Base-by-base conservation (phyloP, 2,888 invertebrate genomes). In the Thymelicus sylvestris region DNA sequence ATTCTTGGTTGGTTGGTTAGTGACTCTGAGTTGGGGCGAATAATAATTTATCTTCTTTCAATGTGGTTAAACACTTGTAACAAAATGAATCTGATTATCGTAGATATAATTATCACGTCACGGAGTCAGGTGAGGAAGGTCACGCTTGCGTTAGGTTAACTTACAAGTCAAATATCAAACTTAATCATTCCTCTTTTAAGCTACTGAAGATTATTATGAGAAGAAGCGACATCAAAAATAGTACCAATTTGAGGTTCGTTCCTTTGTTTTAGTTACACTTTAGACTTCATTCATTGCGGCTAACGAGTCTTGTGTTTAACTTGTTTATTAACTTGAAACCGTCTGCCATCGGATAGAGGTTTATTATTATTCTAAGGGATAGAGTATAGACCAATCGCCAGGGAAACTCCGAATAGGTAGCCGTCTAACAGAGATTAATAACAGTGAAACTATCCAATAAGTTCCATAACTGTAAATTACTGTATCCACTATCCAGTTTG, bases 381-480 rank as follows among this genome's bases (percentile, higher is more conserved):
- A 19, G 19, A 19, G 19, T 19, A 62, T 61, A 19, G n/a, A 31
- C 31, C 41, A 62, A 62, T 67, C n/a, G 48, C 52, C 15, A 52
- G 41, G 41, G 67, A 68, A 63, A 63, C 41, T 44, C 66, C 10
- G 47, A 55, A 68, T 8, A n/a, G n/a, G n/a, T n/a, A 24, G 8
- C 63, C 48, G 31, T 55, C 55, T 55, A 57, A 68, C 38, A 15
- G 6, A 57, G 57, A 68, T 68, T 68, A 68, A 63, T 68, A 68
- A 63, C 61, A 48, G 19, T 19, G 47, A 31, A 47, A 63, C 44
- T 63, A 63, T 63, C 55, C 68, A 55, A 57, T 57, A 57, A 63
- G 62, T 63, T 68, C 57, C 63, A 68, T 44, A 19, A 48, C 63
- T 47, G 57, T 68, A 63, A 68, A 47, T 68, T 68, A 57, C n/a